Evolutionary conservation across 2,888 invertebrate genomes (phyloP).

Genomic region (Eupeodes latifasciatus): DNA sequence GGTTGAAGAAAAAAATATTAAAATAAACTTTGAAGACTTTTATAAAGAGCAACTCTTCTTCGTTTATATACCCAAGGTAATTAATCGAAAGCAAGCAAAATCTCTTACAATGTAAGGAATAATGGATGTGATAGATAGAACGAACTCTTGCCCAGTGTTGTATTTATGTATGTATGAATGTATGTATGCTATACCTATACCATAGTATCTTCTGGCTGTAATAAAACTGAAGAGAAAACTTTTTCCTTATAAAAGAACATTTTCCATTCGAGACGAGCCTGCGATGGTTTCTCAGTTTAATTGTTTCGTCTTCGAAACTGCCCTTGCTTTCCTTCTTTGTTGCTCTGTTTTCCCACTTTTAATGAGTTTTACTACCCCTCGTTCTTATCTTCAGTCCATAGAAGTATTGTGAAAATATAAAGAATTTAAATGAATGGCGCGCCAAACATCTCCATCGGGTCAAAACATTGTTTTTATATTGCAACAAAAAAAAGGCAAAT

Average conservation of each 20-base stretch:
- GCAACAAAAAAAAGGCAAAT: not conserved
- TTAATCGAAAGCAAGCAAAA: constrained; percentile 58
- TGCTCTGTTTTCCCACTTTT: constrained; percentile 3
- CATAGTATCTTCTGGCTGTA: constrained; percentile 17
- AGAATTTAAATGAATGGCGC: constrained; percentile 9
- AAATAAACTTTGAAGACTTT: constrained; percentile 4
- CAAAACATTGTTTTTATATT: not conserved
- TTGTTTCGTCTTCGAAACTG: constrained; percentile 20
- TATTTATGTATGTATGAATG: not conserved
- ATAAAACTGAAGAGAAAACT: constrained; percentile 32
- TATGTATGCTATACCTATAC: no score
- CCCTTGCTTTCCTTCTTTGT: not conserved
- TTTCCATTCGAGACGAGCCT: constrained; percentile 2
- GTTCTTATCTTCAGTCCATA: not conserved
- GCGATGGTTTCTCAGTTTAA: constrained; percentile 23
- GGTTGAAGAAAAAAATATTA: not conserved
- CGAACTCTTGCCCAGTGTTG: constrained; percentile 5
- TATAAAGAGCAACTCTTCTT: constrained; percentile 27
- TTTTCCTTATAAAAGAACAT: not conserved
- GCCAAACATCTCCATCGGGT: not conserved
- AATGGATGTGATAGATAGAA: constrained; percentile 20
- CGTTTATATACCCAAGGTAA: constrained; percentile 44
- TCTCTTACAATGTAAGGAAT: constrained; percentile 51
- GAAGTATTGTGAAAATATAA: not conserved
- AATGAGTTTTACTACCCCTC: constrained; percentile 12